Conservation (phyloP, 2,797 vertebrate species). For the Falco berigora region DNA sequence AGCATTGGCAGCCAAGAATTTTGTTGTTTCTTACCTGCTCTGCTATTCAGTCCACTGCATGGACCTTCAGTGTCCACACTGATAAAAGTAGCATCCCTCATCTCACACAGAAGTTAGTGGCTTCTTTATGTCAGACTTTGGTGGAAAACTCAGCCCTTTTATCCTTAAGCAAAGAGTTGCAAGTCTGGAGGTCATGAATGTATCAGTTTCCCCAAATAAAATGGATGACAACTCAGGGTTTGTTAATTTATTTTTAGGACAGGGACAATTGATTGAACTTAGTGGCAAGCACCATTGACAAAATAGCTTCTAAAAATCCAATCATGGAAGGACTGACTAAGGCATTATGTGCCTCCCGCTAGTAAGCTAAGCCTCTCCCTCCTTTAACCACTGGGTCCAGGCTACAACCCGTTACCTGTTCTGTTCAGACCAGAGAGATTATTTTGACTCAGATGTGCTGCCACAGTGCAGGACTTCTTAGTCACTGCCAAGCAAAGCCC, state of each 20-base stretch:
- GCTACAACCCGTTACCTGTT: background rate
- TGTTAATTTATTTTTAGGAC: background rate
- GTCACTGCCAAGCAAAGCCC: background rate
- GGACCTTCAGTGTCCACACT: background rate
- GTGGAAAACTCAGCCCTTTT: background rate
- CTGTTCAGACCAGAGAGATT: background rate
- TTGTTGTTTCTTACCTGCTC: background rate
- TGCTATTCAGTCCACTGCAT: rapidly evolving
- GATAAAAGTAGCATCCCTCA: background rate
- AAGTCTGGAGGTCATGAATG: background rate
- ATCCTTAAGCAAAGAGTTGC: background rate
- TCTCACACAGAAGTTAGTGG: background rate
- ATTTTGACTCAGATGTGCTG: background rate
- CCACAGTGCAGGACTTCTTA: too few relatives aligned
- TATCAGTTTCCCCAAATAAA: background rate
- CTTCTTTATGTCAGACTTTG: background rate
- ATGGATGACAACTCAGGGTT: background rate
- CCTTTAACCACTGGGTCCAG: too few relatives aligned
- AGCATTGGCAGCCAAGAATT: background rate
- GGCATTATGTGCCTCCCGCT: background rate
- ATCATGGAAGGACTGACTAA: background rate
- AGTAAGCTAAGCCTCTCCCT: background rate
- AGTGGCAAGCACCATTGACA: background rate
- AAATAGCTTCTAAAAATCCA: background rate
- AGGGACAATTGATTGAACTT: background rate